Evolutionary conservation across 2,113 vertebrate species (phyloP).

Genomic region (Erinaceus europaeus): DNA sequence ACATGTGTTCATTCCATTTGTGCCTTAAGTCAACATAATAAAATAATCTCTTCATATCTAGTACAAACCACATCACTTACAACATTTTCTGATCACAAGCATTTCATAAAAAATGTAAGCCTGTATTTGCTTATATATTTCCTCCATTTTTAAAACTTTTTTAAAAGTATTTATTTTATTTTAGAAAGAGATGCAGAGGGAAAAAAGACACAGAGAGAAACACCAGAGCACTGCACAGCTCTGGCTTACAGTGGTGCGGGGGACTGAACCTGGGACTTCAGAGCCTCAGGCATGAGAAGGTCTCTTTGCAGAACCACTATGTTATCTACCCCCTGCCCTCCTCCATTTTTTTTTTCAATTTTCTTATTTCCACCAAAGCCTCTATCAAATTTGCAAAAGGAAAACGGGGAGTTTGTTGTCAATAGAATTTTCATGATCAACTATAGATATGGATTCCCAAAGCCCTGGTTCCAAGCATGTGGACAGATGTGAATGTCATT

Average conservation of each 20-base stretch:
- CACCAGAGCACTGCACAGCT: too few relatives aligned
- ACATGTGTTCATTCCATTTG: neutral
- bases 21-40: neutral
- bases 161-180: too few relatives aligned
- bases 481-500: neutral
- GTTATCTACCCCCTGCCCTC: too few relatives aligned
- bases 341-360: too few relatives aligned
- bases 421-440: neutral
- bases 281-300: too few relatives aligned
- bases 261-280: too few relatives aligned
- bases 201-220: too few relatives aligned
- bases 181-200: too few relatives aligned
- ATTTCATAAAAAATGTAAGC: neutral
- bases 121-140: neutral
- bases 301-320: too few relatives aligned
- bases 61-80: neutral
- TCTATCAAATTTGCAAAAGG: neutral
- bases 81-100: constrained; percentile 23
- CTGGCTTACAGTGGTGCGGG: too few relatives aligned
- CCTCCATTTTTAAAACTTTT: neutral
- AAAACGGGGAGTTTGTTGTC: constrained; percentile 21
- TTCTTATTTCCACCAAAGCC: neutral
- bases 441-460: neutral
- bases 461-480: constrained; percentile 10
- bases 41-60: neutral